Evolutionary conservation across 2,888 invertebrate species (phyloP).

Genomic region (Pelosia muscerda): DNA sequence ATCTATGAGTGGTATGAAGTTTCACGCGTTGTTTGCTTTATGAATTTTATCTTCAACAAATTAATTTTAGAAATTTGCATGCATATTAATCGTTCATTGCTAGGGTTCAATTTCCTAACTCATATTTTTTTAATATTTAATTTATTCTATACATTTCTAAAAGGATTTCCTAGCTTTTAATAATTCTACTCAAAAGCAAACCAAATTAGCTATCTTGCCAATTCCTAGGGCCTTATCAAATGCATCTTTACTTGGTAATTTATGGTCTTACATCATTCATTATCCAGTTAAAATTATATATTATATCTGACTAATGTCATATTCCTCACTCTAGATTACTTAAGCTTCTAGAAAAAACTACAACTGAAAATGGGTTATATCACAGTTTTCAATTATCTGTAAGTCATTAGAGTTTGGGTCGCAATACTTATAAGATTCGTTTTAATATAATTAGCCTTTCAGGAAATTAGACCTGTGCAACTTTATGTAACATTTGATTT

Average conservation of each 20-base stretch:
- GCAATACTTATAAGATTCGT: background rate
- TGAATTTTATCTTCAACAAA: too few species aligned
- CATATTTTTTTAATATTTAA: too few species aligned
- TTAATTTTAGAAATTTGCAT: too few species aligned
- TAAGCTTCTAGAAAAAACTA: background rate
- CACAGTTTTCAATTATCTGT: background rate
- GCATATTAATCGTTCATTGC: too few species aligned
- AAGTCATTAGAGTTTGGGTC: background rate
- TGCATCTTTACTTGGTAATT: background rate
- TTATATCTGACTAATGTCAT: background rate
- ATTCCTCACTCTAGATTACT: background rate
- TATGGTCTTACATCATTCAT: background rate
- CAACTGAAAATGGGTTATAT: background rate
- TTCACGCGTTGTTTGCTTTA: too few species aligned
- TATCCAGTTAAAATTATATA: background rate
- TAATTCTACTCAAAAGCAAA: too few species aligned
- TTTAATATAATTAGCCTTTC: background rate
- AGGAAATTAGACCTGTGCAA: background rate
- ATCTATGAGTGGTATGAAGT: background rate
- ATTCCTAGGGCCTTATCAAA: background rate
- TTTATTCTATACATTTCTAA: too few species aligned
- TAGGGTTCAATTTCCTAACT: too few species aligned
- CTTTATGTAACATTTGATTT: constrained; percentile 4
- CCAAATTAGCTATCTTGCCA: background rate
- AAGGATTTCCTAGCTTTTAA: too few species aligned